These are phyloP conservation scores for Xiphias gladius DNA, from an alignment of 2,113 vertebrate genomes.

Conservation along the genomic window DNA sequence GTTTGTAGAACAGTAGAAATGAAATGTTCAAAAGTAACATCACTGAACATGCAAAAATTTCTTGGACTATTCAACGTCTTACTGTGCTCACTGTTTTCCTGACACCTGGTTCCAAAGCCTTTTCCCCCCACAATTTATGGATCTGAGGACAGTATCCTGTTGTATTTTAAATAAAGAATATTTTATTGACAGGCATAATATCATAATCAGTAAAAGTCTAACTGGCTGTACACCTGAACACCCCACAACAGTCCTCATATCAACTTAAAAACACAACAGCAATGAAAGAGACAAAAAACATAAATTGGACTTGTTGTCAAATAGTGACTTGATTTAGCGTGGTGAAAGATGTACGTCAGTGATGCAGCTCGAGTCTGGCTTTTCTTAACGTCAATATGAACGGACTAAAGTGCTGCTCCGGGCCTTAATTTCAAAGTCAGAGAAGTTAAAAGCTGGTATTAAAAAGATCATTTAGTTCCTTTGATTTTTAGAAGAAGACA, in stretches of 20 bases:
- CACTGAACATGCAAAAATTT: not conserved
- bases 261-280: too few species aligned
- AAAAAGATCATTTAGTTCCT: not conserved
- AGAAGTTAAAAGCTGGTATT: not conserved
- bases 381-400: slow-evolving; percentile 4
- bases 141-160: not conserved
- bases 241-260: too few species aligned
- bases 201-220: not conserved
- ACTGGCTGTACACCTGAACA: too few species aligned
- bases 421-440: not conserved
- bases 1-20: not conserved
- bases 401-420: not conserved
- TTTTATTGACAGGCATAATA: not conserved
- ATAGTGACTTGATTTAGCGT: too few species aligned
- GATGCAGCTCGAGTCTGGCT: not conserved
- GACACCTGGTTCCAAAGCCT: not conserved
- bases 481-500: not conserved
- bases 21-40: slow-evolving; percentile 11
- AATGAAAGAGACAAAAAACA: too few species aligned
- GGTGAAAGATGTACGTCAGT: too few species aligned
- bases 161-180: not conserved
- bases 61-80: not conserved
- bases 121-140: not conserved
- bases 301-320: too few species aligned
- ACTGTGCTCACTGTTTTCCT: not conserved